Conservation (phyloP, 1,140 invertebrate genomes). For the Drosophila bocqueti region DNA sequence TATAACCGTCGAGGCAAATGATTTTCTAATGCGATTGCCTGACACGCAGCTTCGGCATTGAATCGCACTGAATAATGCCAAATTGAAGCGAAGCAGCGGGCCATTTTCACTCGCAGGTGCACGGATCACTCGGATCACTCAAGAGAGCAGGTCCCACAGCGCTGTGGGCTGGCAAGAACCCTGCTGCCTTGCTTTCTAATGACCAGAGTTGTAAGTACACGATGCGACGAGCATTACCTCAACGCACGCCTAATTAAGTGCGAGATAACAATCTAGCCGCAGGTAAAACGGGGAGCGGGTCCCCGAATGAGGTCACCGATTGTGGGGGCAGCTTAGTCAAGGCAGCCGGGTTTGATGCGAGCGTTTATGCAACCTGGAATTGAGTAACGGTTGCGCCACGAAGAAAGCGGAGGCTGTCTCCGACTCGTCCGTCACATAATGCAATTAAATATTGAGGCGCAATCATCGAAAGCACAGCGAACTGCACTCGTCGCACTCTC, state of each 20-base stretch:
- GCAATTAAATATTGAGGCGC: slow-evolving; percentile 66
- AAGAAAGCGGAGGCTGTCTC: slow-evolving; percentile 55
- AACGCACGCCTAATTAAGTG: slow-evolving; percentile 78
- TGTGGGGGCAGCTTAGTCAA: slow-evolving; percentile 49
- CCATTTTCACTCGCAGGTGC: slow-evolving; percentile 44
- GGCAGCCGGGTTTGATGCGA: slow-evolving; percentile 20
- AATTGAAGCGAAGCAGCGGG: slow-evolving; percentile 45
- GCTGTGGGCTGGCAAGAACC: slow-evolving; percentile 30
- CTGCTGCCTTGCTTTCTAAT: slow-evolving; percentile 39
- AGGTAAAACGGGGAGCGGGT: slow-evolving; percentile 18
- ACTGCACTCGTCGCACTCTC: slow-evolving; percentile 68
- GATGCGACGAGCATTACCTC: slow-evolving; percentile 50
- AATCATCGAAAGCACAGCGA: slow-evolving; percentile 74
- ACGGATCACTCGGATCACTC: slow-evolving; percentile 16
- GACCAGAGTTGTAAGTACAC: slow-evolving; percentile 46
- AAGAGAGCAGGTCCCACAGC: slow-evolving; percentile 17
- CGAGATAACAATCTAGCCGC: slow-evolving; percentile 62
- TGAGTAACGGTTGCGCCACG: slow-evolving; percentile 46
- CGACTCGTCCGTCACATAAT: slow-evolving; percentile 65
- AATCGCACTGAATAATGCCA: slow-evolving; percentile 28
- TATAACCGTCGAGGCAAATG: slow-evolving; percentile 54
- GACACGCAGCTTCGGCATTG: slow-evolving; percentile 42
- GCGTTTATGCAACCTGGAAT: slow-evolving; percentile 62
- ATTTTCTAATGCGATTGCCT: slow-evolving; percentile 66
- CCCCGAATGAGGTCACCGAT: slow-evolving; percentile 67